phyloP scores from a whole-genome alignment of 2,888 invertebrate genomes.

The Chaetogeoica ovagalla region DNA sequence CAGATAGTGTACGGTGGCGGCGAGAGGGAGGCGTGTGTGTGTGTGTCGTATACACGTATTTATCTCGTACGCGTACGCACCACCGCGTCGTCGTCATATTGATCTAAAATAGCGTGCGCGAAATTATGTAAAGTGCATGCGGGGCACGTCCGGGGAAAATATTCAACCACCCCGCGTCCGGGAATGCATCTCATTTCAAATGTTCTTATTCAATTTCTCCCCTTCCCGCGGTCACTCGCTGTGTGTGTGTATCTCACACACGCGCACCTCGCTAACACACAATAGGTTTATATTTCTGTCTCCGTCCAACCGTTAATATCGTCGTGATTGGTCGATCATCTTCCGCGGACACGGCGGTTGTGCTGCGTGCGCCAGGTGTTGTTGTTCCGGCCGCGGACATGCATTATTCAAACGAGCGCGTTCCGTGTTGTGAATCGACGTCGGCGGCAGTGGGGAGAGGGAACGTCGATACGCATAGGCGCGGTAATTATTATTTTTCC shows the following conservation, averaged over 20 bases:
- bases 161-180: conserved; percentile 51
- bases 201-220: conserved; percentile 36
- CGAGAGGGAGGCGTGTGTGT: not conserved
- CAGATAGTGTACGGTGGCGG: no score
- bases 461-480: conserved; percentile 43
- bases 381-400: conserved; percentile 37
- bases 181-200: conserved; percentile 39
- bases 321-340: no score
- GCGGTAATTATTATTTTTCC: conserved; percentile 48
- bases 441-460: no score
- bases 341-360: no score
- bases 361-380: conserved; percentile 35
- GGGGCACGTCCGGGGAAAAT: conserved; percentile 51
- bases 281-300: no score
- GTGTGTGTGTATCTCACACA: no score
- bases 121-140: conserved; percentile 52
- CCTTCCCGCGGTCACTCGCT: not conserved
- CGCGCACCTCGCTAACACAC: no score
- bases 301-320: no score
- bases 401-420: conserved; percentile 47
- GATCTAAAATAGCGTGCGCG: conserved; percentile 37
- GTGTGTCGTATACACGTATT: not conserved
- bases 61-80: not conserved
- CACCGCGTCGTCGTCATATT: conserved; percentile 35
- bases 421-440: not conserved